Evolutionary conservation across 2,888 invertebrate genomes (phyloP).

Genomic region (Leucophenga montana): DNA sequence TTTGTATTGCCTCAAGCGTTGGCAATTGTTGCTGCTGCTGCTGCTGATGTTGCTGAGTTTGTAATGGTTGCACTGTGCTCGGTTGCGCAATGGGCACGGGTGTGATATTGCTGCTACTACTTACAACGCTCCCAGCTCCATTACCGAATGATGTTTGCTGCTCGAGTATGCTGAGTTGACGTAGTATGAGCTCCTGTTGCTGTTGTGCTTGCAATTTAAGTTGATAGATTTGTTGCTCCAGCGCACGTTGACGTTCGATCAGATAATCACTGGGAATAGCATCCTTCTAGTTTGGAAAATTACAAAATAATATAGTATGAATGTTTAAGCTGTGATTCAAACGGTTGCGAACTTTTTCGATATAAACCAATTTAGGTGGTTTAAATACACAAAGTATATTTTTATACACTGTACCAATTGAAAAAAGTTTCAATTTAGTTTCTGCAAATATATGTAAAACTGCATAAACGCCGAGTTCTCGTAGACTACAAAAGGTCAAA

Average conservation of each 20-base stretch:
- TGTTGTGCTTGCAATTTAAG: constrained; percentile 81
- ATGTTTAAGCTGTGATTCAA: too few species aligned
- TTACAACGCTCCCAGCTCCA: neutral
- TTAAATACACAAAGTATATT: too few species aligned
- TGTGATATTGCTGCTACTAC: constrained; percentile 50
- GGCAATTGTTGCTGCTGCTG: constrained; percentile 64
- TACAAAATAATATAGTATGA: too few species aligned
- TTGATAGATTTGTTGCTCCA: constrained; percentile 81
- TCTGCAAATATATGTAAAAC: too few species aligned
- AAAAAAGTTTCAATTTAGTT: too few species aligned
- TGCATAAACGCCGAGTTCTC: too few species aligned
- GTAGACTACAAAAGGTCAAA: too few species aligned
- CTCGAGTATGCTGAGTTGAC: constrained; percentile 79
- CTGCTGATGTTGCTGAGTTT: constrained; percentile 46
- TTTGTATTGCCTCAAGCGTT: constrained; percentile 54
- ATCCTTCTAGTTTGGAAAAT: too few species aligned
- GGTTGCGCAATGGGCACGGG: constrained; percentile 48
- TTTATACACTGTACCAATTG: too few species aligned
- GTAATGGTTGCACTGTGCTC: constrained; percentile 52
- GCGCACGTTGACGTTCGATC: constrained; percentile 77
- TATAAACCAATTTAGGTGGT: too few species aligned
- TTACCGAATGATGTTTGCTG: constrained; percentile 72
- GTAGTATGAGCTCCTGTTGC: constrained; percentile 80
- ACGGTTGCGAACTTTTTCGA: too few species aligned
- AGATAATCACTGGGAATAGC: constrained; percentile 61